A percentile compares a stretch with the other conserved stretches of the same genome.
Evolutionary conservation across 1,140 invertebrate genomes (phyloP).

Genomic region (Rhynchophorus ferrugineus): DNA sequence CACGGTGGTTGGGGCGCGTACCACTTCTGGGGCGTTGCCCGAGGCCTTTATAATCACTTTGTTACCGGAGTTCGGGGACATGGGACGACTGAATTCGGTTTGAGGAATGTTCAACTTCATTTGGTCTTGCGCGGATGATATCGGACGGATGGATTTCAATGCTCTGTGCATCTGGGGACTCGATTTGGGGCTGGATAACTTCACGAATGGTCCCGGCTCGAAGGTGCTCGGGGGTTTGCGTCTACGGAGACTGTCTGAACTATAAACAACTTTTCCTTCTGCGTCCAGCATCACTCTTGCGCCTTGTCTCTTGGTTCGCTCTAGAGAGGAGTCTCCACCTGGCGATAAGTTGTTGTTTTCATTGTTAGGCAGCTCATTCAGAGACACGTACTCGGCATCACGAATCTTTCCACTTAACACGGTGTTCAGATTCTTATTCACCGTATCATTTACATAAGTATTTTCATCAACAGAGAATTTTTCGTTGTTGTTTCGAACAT

Average conservation of each 20-base stretch:
- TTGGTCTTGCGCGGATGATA: slow-evolving; percentile 25
- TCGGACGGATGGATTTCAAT: slow-evolving; percentile 40
- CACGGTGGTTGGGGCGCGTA: slow-evolving; percentile 50
- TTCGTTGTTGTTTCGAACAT: slow-evolving; percentile 68
- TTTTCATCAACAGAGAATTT: slow-evolving; percentile 43
- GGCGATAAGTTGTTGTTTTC: slow-evolving; percentile 40
- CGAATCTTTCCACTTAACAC: slow-evolving; percentile 48
- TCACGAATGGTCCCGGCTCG: slow-evolving; percentile 70
- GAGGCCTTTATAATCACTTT: slow-evolving; percentile 52
- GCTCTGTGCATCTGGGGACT: slow-evolving; percentile 43
- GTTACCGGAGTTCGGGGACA: slow-evolving; percentile 52
- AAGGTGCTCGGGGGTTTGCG: slow-evolving; percentile 78
- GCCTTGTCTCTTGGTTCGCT: slow-evolving; percentile 50
- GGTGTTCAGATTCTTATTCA: slow-evolving; percentile 49
- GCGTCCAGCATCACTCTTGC: slow-evolving; percentile 79
- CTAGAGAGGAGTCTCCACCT: slow-evolving; percentile 40
- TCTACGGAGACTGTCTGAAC: slow-evolving; percentile 76
- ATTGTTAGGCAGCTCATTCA: slow-evolving; percentile 67
- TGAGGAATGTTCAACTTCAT: slow-evolving; percentile 15
- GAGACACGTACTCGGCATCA: slow-evolving; percentile 69
- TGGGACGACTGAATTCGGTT: slow-evolving; percentile 25
- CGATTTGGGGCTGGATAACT: slow-evolving; percentile 42
- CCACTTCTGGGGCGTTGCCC: slow-evolving; percentile 50
- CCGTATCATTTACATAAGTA: slow-evolving; percentile 49
- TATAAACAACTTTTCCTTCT: slow-evolving; percentile 82